Base-by-base conservation (phyloP, 2,113 vertebrate genomes). In the Mohoua ochrocephala region DNA sequence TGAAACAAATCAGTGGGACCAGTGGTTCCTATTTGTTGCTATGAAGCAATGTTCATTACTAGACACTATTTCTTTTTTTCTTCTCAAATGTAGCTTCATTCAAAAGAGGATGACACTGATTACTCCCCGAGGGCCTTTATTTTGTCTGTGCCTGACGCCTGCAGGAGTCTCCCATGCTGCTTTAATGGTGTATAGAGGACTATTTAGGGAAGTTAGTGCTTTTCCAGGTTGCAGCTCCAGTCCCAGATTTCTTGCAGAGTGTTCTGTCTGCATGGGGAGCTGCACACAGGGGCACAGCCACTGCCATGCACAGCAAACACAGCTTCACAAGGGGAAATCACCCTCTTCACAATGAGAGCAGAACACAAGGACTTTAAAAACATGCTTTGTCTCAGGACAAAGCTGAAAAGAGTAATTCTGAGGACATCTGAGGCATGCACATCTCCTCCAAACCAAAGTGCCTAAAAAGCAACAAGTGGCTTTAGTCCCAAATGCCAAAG, bases 31-130 rank as follows among this genome's bases (percentile, higher is more conserved):
- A 10, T 54, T 89, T 93, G 52, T 57, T 91, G 13, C 52, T 44
- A 3, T 63, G 56, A 47, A 71, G 9, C 60, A 49, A 33, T 19
- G 21, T 67, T 84, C 5, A 31, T 64, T 87, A 89, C 74, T 79
- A 71, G 56, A 28, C 44, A 45, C 16, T 2, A 1, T 91, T 84
- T 87, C 23, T 78, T 67, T 91, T 89, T 74, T 26, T 61, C 11
- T 84, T 87, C 68, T 63, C 1, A 3, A 80, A 79, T 79, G 33
- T 37, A 79, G 37, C 35, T 91, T 84, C 16, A 41, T 82, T 96
- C 83, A 56, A 67, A 87, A 68, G 44, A 93, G 19, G 13, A 37
- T 91, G 44, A 75, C 79, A 79, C 67, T 83, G 41, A 85, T 78
- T 85, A 56, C 33, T 68, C 56, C 12, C 54, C 1, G 0, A 39